These are phyloP conservation scores for Ectropis crepuscularia DNA, from an alignment of 2,888 invertebrate genomes.

Conservation along the genomic window DNA sequence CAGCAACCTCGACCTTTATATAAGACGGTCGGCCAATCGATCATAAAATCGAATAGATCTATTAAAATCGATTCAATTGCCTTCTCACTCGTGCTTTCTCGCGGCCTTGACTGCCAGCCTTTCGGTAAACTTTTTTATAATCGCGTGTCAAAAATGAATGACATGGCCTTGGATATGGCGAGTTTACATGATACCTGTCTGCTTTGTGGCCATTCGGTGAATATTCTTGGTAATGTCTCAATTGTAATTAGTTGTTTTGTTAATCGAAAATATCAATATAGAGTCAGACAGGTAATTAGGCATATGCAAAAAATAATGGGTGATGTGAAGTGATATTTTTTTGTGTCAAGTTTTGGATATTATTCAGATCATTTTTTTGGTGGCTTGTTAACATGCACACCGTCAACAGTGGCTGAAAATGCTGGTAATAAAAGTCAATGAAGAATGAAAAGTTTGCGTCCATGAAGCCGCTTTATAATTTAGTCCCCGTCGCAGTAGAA, in stretches of 20 bases:
- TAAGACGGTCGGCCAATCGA: slow-evolving; percentile 11
- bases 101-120: slow-evolving; percentile 9
- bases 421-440: too few relatives aligned
- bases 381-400: too few relatives aligned
- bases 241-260: neutral
- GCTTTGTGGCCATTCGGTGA: slow-evolving; percentile 1
- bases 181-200: slow-evolving; percentile 10
- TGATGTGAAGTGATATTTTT: too few relatives aligned
- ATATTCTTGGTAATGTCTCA: neutral
- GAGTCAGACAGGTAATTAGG: too few relatives aligned
- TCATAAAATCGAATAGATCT: slow-evolving; percentile 18
- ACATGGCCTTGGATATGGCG: slow-evolving; percentile 12
- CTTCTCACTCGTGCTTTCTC: slow-evolving; percentile 15
- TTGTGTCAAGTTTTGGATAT: too few relatives aligned
- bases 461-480: too few relatives aligned
- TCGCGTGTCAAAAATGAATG: slow-evolving; percentile 12
- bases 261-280: too few relatives aligned
- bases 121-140: slow-evolving; percentile 11
- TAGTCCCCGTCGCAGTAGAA: too few relatives aligned
- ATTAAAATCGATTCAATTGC: slow-evolving; percentile 15
- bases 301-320: too few relatives aligned
- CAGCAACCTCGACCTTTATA: slow-evolving; percentile 16
- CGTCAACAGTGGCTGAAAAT: too few relatives aligned
- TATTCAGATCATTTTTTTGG: too few relatives aligned
- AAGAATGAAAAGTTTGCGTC: too few relatives aligned